phyloP scores from a whole-genome alignment of 2,113 vertebrate genomes.

The Hyperoodon ampullatus region DNA sequence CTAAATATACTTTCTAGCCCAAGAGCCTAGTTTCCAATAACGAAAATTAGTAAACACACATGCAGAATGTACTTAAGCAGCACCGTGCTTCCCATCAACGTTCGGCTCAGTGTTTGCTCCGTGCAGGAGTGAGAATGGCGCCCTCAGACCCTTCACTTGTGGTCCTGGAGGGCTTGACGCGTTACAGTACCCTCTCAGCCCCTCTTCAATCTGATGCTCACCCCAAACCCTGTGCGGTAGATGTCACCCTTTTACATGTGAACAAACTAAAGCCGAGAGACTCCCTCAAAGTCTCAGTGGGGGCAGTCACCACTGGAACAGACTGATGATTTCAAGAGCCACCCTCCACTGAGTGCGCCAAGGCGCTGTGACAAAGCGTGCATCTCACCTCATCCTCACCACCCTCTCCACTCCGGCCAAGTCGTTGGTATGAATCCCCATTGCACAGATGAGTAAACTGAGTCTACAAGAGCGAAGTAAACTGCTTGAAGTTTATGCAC shows the following conservation, averaged over 20 bases:
- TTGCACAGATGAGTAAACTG: not conserved
- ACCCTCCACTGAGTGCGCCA: not conserved
- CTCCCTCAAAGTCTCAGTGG: no score
- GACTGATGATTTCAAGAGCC: not conserved
- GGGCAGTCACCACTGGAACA: not conserved
- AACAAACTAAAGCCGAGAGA: not conserved
- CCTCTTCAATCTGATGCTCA: not conserved
- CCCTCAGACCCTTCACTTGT: rapidly evolving
- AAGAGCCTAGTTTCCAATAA: not conserved
- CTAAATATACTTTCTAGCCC: not conserved
- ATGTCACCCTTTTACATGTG: not conserved
- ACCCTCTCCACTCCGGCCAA: no score
- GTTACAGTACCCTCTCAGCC: not conserved
- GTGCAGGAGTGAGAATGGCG: not conserved
- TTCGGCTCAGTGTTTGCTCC: not conserved
- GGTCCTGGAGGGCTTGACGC: not conserved
- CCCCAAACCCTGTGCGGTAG: not conserved
- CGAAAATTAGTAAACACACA: not conserved
- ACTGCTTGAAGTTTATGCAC: not conserved
- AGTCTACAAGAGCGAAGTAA: not conserved
- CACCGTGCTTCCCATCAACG: rapidly evolving
- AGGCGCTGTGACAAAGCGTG: not conserved
- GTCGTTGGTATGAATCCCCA: not conserved
- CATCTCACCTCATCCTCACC: not conserved
- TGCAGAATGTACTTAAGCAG: no score